Evolutionary conservation across 2,888 invertebrate species (phyloP).

Genomic region (Lapara coniferarum): DNA sequence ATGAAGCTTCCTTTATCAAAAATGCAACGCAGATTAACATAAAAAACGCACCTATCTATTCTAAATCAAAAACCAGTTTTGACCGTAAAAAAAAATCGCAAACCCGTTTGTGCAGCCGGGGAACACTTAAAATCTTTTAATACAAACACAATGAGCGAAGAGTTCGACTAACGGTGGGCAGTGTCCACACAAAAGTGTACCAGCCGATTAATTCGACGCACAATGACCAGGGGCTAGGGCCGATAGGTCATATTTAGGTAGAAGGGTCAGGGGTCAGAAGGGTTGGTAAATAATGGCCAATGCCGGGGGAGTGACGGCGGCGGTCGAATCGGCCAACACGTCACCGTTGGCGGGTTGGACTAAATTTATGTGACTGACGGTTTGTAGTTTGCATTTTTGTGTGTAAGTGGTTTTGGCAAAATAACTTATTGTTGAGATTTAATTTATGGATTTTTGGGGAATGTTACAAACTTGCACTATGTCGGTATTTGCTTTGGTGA

Average conservation of each 20-base stretch:
- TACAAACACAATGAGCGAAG: constrained; percentile 70
- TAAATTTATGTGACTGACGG: constrained; percentile 72
- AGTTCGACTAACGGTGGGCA: constrained; percentile 65
- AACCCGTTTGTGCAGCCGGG: constrained; percentile 59
- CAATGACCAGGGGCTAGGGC: constrained; percentile 74
- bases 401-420: constrained; percentile 28
- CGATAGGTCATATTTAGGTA: constrained; percentile 82
- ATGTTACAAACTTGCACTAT: background rate
- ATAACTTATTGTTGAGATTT: constrained; percentile 27
- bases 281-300: constrained; percentile 77
- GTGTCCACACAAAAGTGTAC: constrained; percentile 73
- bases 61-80: constrained; percentile 46
- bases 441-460: constrained; percentile 29
- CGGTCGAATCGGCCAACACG: constrained; percentile 71
- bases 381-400: constrained; percentile 41
- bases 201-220: constrained; percentile 78
- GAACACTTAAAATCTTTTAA: constrained; percentile 77
- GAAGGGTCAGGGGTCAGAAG: constrained; percentile 77
- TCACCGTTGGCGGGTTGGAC: constrained; percentile 57
- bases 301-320: constrained; percentile 74
- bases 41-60: constrained; percentile 20
- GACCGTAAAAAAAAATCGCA: constrained; percentile 48
- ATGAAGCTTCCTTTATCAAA: constrained; percentile 8
- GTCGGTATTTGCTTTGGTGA: too few relatives aligned
- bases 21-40: constrained; percentile 12